phyloP scores from a whole-genome alignment of 2,888 invertebrate species.

The Phyllotreta cruciferae region DNA sequence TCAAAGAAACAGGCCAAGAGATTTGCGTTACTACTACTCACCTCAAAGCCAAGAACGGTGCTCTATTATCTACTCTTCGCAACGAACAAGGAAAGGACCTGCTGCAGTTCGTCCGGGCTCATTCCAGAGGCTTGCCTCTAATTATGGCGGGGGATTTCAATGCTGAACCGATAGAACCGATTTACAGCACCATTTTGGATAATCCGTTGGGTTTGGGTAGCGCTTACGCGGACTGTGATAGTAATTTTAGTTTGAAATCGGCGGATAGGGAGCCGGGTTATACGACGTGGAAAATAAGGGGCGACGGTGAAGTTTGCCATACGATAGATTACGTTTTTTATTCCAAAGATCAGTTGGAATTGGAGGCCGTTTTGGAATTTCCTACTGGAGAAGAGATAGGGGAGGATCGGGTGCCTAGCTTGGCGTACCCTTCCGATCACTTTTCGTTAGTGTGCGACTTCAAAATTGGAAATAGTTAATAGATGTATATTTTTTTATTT shows the following conservation, averaged over 20 bases:
- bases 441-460: constrained; percentile 76
- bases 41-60: constrained; percentile 74
- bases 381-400: constrained; percentile 74
- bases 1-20: constrained; percentile 65
- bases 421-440: constrained; percentile 78
- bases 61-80: constrained; percentile 70
- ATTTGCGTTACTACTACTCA: constrained; percentile 76
- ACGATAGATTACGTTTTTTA: constrained; percentile 80
- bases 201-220: constrained; percentile 60
- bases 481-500: constrained; percentile 11
- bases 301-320: constrained; percentile 74
- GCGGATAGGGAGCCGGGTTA: constrained; percentile 68
- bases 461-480: constrained; percentile 38
- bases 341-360: constrained; percentile 64
- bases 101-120: constrained; percentile 64
- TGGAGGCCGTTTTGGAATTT: constrained; percentile 65
- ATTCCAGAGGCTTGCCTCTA: constrained; percentile 64
- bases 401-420: constrained; percentile 70
- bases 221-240: constrained; percentile 62
- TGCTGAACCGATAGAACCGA: constrained; percentile 75
- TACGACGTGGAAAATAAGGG: constrained; percentile 79
- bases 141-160: constrained; percentile 80
- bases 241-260: constrained; percentile 37
- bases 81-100: constrained; percentile 77
- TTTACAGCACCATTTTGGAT: constrained; percentile 66